phyloP scores from a whole-genome alignment of 1,140 invertebrate species.

The Leguminivora glycinivorella region DNA sequence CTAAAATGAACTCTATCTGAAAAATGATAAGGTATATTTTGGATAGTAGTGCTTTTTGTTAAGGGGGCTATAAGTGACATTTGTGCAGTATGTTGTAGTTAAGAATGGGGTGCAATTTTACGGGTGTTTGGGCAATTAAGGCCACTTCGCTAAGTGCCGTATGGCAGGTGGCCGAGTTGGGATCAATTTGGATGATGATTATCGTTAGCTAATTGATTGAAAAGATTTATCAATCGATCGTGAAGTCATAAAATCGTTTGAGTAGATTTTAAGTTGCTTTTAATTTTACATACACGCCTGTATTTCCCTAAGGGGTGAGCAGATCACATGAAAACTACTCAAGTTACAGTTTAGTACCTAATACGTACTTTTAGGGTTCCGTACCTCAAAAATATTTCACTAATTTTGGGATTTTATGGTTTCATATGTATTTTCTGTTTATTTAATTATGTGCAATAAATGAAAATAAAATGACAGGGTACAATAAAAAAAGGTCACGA shows the following conservation, averaged over 20 bases:
- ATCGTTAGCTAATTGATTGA: neutral
- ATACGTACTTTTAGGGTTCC: no score
- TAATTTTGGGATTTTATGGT: no score
- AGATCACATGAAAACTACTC: no score
- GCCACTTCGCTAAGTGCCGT: constrained; percentile 4
- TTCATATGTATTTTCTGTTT: no score
- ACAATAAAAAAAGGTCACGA: no score
- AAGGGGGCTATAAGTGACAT: constrained; percentile 1
- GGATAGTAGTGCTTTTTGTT: neutral
- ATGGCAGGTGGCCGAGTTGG: neutral
- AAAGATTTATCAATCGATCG: neutral
- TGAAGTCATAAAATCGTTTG: neutral
- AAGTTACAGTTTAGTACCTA: no score
- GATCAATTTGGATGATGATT: neutral
- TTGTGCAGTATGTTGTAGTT: constrained; percentile 12
- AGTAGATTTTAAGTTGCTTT: neutral
- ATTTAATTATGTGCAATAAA: no score
- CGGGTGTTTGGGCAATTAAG: neutral
- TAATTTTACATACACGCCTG: no score
- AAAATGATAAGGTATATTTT: neutral
- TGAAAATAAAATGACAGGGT: no score
- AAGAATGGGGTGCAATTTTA: constrained; percentile 10
- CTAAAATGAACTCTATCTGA: neutral
- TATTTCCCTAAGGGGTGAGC: no score
- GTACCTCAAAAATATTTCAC: no score